Conservation (phyloP, 2,888 invertebrate genomes). For the Metellina segmentata region DNA sequence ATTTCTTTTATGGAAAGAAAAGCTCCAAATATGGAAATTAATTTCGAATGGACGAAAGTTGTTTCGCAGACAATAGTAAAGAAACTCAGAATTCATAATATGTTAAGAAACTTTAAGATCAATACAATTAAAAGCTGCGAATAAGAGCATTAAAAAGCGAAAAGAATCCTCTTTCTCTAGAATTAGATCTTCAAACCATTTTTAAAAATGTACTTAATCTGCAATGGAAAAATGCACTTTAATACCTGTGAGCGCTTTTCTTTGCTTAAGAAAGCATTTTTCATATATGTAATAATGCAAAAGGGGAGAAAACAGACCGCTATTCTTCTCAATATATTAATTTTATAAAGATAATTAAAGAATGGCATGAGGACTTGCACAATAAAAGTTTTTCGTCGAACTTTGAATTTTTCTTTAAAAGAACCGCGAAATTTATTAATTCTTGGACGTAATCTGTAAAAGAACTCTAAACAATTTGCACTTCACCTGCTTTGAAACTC, state of each 20-base stretch:
- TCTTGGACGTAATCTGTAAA: background rate
- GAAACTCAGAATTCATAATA: background rate
- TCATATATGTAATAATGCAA: background rate
- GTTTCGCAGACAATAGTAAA: background rate
- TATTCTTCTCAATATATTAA: background rate
- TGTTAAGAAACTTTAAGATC: background rate
- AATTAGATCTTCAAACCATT: background rate
- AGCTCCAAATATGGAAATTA: background rate
- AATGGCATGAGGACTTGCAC: background rate
- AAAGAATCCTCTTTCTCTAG: background rate
- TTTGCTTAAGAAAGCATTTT: constrained; percentile 5
- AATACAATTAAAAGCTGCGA: background rate
- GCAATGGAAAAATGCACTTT: background rate
- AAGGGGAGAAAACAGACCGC: background rate
- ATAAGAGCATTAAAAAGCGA: background rate
- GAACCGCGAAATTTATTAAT: background rate
- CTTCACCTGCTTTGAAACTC: background rate
- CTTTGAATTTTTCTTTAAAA: background rate
- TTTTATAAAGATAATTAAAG: constrained; percentile 14
- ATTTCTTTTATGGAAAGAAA: background rate
- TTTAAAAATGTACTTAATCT: constrained; percentile 5
- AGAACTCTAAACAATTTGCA: background rate
- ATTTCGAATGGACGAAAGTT: background rate
- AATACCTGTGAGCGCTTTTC: background rate
- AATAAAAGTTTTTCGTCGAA: background rate